Conservation (phyloP, 2,888 invertebrate genomes). For the Xanthorhoe designata region DNA sequence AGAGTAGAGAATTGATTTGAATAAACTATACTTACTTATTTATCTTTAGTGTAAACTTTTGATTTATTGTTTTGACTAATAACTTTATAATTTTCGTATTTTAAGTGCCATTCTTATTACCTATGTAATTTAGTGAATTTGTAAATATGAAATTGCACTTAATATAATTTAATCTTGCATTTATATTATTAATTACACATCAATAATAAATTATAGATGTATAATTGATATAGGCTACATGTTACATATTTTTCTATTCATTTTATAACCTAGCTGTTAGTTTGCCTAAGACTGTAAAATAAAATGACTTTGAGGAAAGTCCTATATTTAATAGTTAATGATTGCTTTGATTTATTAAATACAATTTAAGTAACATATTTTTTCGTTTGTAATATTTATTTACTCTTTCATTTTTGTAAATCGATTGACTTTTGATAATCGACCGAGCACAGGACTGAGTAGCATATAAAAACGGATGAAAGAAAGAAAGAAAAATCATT, state of each 20-base stretch:
- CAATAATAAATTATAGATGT: too few relatives aligned
- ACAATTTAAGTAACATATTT: neutral
- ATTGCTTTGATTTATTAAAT: neutral
- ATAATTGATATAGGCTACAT: too few relatives aligned
- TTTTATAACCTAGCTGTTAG: too few relatives aligned
- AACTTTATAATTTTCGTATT: neutral
- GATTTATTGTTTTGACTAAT: neutral
- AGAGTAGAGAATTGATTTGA: too few relatives aligned
- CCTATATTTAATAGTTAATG: neutral
- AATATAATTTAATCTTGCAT: neutral
- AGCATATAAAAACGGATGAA: too few relatives aligned
- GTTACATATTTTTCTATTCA: too few relatives aligned
- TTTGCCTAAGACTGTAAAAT: too few relatives aligned
- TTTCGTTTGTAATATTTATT: neutral
- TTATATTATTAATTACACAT: neutral
- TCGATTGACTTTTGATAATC: too few relatives aligned
- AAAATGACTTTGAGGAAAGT: neutral
- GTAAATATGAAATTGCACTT: constrained; percentile 5
- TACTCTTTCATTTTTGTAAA: too few relatives aligned
- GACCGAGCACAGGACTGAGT: too few relatives aligned
- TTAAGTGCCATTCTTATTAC: constrained; percentile 29
- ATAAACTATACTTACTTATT: too few relatives aligned
- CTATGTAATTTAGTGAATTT: constrained; percentile 14
- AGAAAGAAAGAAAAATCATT: too few relatives aligned
- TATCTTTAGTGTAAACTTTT: neutral